These are phyloP conservation scores for Stenurella melanura DNA, from an alignment of 2,888 invertebrate species.

Conservation along the genomic window DNA sequence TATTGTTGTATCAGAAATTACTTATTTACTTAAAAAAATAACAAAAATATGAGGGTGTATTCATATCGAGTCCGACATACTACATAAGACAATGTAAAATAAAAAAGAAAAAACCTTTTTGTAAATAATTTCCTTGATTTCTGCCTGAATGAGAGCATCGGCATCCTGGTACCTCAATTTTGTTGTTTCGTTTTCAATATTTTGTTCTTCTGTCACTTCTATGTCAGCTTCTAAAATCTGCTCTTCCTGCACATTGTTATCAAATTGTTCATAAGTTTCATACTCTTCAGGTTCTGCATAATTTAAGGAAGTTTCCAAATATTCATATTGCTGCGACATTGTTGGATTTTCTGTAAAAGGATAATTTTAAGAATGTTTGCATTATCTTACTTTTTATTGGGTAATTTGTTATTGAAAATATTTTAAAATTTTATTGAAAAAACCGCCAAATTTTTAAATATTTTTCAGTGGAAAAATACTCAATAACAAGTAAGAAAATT, in stretches of 20 bases:
- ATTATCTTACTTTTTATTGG: too few relatives aligned
- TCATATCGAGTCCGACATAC: too few relatives aligned
- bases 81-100: neutral
- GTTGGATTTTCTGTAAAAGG: neutral
- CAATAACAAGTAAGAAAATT: too few relatives aligned
- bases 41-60: too few relatives aligned
- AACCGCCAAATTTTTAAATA: too few relatives aligned
- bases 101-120: slow-evolving; percentile 23
- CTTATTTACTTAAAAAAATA: too few relatives aligned
- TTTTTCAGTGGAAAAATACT: too few relatives aligned
- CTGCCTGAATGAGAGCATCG: slow-evolving; percentile 19
- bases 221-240: neutral
- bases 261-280: neutral
- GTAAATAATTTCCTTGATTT: slow-evolving; percentile 30
- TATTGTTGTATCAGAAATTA: too few relatives aligned
- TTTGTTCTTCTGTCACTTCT: slow-evolving; percentile 16
- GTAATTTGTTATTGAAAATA: too few relatives aligned
- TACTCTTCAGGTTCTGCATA: neutral
- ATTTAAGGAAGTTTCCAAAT: neutral
- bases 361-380: neutral
- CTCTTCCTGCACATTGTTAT: neutral
- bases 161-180: slow-evolving; percentile 23
- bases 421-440: too few relatives aligned
- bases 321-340: slow-evolving; percentile 9
- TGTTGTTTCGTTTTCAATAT: slow-evolving; percentile 8